Base-by-base conservation (phyloP, 2,113 vertebrate species). In the Electrona antarctica region DNA sequence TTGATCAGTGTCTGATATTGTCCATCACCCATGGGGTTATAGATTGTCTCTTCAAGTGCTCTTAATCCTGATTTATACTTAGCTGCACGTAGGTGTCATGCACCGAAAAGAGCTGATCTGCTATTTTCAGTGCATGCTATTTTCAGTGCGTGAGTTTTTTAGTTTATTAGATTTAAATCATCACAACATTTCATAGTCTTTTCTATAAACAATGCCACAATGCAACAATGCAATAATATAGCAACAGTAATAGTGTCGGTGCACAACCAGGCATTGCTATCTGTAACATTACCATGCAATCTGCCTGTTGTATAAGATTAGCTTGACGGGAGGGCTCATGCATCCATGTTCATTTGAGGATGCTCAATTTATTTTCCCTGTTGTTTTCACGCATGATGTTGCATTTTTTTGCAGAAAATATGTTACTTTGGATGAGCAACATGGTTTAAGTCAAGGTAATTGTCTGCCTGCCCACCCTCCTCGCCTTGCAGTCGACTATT, bases 1-100 rank as follows among this genome's bases (percentile, higher is more conserved):
- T 71, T 71, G 15, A 71, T 73, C 52, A 55, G 33, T 57, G 58
- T 77, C 55, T 60, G 52, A 29, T 64, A 63, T 52, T 71, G 7
- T 62, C 15, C 51, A 54, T 11, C 54, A 21, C 29, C 41, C 41
- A n/a, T 3, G 33, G 3, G 45, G 21, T n/a, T 29, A 58, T 47
- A 45, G 50, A 8, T 5, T 47, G 48, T 46, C 51, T 46, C 9
- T 13, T 13, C 13, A n/a, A 59, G n/a, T 21, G 21, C 29, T 59
- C 64, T 60, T 4, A 41, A 6, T 41, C 33, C 33, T 1, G 33
- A 41, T 41, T 41, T 41, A 41, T 41, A 41, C 33, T 41, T 41
- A 1, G 33, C 5, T 41, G 33, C 33, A 41, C 3, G 33, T 41
- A 4, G 33, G 33, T 41, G 33, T 41, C 33, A 41, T 6, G 33